Evolutionary conservation across 2,113 vertebrate genomes (phyloP).

Genomic region (Fulmarus glacialis): DNA sequence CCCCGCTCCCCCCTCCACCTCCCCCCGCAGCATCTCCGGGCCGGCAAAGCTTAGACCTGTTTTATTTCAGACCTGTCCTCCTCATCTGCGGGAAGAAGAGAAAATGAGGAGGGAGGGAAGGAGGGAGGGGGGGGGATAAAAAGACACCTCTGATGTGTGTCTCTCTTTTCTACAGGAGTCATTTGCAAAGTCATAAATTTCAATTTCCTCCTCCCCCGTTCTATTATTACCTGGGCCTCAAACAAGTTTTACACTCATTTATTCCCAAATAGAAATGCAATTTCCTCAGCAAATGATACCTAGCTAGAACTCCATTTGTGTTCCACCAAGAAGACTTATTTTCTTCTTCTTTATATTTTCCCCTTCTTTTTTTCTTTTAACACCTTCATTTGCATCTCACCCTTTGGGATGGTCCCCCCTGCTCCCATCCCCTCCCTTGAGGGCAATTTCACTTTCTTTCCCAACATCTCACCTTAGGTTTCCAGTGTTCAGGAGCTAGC

Average conservation of each 20-base stretch:
- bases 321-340: conserved; percentile 74
- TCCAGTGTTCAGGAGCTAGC: neutral
- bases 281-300: conserved; percentile 90
- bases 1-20: neutral
- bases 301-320: conserved; percentile 85
- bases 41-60: conserved; percentile 60
- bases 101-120: conserved; percentile 25
- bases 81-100: conserved; percentile 62
- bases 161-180: conserved; percentile 78
- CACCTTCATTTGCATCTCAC: conserved; percentile 28
- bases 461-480: neutral
- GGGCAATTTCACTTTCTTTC: neutral
- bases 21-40: conserved; percentile 37
- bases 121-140: neutral
- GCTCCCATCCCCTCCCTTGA: neutral
- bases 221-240: conserved; percentile 90
- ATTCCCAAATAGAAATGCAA: conserved; percentile 89
- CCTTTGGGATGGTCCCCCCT: neutral
- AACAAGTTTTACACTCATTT: conserved; percentile 79
- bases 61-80: conserved; percentile 72
- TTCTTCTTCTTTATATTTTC: neutral
- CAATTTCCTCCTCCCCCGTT: conserved; percentile 84
- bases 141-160: conserved; percentile 67
- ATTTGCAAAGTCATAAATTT: conserved; percentile 99
- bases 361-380: neutral